Evolutionary conservation across 2,888 invertebrate genomes (phyloP).

Genomic region (Carabus problematicus): DNA sequence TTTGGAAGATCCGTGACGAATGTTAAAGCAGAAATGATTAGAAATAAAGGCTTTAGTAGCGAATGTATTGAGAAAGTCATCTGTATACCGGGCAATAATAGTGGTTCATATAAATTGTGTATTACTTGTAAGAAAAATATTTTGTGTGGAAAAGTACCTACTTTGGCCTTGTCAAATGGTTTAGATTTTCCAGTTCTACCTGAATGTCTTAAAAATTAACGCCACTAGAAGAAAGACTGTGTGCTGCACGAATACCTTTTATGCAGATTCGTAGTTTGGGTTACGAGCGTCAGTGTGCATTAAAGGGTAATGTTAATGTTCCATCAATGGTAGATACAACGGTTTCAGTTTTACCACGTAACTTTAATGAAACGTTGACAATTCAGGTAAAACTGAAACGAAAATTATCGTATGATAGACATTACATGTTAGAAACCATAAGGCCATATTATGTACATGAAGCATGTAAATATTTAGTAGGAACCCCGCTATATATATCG

Average conservation of each 20-base stretch:
- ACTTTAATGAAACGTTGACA: constrained; percentile 39
- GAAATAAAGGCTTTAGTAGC: neutral
- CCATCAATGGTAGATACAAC: constrained; percentile 44
- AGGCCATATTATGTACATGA: constrained; percentile 42
- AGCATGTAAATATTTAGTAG: constrained; percentile 44
- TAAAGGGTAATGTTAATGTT: constrained; percentile 46
- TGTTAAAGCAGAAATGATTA: neutral
- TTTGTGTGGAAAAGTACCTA: constrained; percentile 33
- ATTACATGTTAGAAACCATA: constrained; percentile 45
- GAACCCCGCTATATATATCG: constrained; percentile 2
- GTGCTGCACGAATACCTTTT: constrained; percentile 43
- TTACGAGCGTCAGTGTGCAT: constrained; percentile 46
- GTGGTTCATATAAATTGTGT: neutral
- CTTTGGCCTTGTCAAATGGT: constrained; percentile 40
- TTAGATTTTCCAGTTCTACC: constrained; percentile 44
- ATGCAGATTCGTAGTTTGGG: constrained; percentile 45
- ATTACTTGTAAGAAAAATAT: neutral
- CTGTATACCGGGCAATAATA: neutral
- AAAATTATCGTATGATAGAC: neutral
- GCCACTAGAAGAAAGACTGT: constrained; percentile 45
- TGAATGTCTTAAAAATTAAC: constrained; percentile 43
- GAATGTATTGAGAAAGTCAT: neutral
- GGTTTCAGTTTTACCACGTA: constrained; percentile 43
- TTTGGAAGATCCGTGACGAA: neutral
- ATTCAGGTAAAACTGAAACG: constrained; percentile 45